A percentile compares a stretch with the other conserved stretches of the same genome.
These are phyloP conservation scores for Platysternon megacephalum DNA, from an alignment of 2,113 vertebrate genomes.

Conservation along the genomic window DNA sequence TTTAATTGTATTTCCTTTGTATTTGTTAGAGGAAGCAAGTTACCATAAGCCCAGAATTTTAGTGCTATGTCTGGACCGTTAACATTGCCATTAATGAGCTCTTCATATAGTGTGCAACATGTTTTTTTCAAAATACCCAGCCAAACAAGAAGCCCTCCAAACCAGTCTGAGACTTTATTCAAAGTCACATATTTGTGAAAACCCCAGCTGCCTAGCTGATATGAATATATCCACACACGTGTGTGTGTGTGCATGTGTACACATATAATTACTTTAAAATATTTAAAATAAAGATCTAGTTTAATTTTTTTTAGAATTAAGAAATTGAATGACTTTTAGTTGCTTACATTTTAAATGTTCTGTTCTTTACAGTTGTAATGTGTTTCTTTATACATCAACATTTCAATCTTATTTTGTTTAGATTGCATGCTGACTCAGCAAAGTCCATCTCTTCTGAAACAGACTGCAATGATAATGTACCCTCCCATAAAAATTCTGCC, in stretches of 20 bases:
- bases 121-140: neutral
- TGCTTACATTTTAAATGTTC: neutral
- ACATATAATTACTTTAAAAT: neutral
- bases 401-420: slow-evolving; percentile 56
- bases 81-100: neutral
- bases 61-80: neutral
- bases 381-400: neutral
- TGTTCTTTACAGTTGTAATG: neutral
- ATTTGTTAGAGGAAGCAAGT: neutral
- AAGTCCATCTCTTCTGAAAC: slow-evolving; percentile 95
- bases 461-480: slow-evolving; percentile 97
- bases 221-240: neutral
- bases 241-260: neutral
- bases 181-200: slow-evolving; percentile 25
- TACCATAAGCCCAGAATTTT: neutral
- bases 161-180: neutral
- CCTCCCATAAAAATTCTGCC: slow-evolving; percentile 87
- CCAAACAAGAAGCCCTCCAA: neutral
- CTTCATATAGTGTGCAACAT: neutral
- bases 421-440: slow-evolving; percentile 86
- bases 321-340: neutral
- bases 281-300: neutral
- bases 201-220: neutral
- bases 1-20: neutral
- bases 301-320: neutral